These are phyloP conservation scores for Drosophila siamana DNA, from an alignment of 2,888 invertebrate species.

Conservation along the genomic window DNA sequence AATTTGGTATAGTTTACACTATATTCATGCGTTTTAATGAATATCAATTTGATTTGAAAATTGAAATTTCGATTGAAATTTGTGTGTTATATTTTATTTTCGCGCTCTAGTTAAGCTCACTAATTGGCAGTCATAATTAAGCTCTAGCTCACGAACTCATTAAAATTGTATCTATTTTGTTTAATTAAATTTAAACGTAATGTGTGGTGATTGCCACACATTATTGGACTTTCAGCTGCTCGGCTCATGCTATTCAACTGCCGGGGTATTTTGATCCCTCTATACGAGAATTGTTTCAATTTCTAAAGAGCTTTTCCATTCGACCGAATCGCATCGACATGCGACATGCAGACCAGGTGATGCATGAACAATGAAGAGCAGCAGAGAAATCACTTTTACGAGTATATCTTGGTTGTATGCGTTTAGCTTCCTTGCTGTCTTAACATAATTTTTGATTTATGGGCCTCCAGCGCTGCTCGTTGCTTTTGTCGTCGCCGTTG, in stretches of 20 bases:
- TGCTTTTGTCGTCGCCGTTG: not conserved
- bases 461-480: slow-evolving; percentile 22
- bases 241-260: not conserved
- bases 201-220: not conserved
- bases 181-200: slow-evolving; percentile 22
- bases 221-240: not conserved
- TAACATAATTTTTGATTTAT: slow-evolving; percentile 46
- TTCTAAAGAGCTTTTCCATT: slow-evolving; percentile 34
- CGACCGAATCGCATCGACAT: not conserved
- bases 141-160: slow-evolving; percentile 14
- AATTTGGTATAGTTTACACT: not conserved
- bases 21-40: slow-evolving; percentile 5
- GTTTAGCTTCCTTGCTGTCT: slow-evolving; percentile 9
- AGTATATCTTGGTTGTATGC: not conserved
- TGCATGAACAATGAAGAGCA: not conserved
- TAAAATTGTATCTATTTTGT: slow-evolving; percentile 15
- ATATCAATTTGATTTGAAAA: slow-evolving; percentile 4
- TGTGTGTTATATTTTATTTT: not conserved
- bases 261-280: not conserved
- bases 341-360: slow-evolving; percentile 4
- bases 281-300: slow-evolving; percentile 2
- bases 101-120: not conserved
- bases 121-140: slow-evolving; percentile 25
- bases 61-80: slow-evolving; percentile 11
- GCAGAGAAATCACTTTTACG: slow-evolving; percentile 9